Evolutionary conservation across 2,888 invertebrate genomes (phyloP), one percentile per base, ranked within the genome.

Genomic region (Drosophila silvestris): DNA sequence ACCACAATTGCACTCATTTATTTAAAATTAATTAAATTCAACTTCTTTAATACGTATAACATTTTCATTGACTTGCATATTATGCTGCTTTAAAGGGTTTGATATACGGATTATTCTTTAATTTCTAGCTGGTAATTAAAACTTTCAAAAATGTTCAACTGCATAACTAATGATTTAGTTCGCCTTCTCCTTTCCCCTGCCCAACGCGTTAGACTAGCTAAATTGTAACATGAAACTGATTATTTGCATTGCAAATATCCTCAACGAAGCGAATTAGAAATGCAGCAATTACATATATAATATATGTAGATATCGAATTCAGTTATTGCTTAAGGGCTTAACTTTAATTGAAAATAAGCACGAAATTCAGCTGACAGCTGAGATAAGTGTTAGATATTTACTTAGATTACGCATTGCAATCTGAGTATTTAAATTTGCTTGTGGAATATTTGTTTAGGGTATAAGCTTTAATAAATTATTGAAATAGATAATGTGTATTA

Each of bases 91-190:
- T 35, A 41, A 66, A 59, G 9, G 19, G 33, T 16, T 37, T 26
- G 2, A 14, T 35, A 16, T 9, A 26, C 10, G 5, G 14, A 33
- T 19, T 22, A 28, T 33, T 26, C 19, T 47, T 68, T 50, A n/a
- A 52, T 61, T 47, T 63, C 32, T 32, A 33, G 56, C 22, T 22
- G 75, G 77, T 75, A 85, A 89, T 86, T 86, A 86, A 79, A 83
- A 81, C 58, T 76, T 77, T 32, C 47, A 70, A 77, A 54, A 68
- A 44, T 70, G 65, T 63, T 82, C 82, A 80, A 81, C 66, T 81
- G 86, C 88, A 87, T 89, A 87, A 85, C 78, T 88, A 88, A 88
- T 81, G 85, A 88, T 75, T 87, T 85, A 81, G 81, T 89, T 81
- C 77, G 54, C 69, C 65, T 63, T 52, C 64, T 37, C 39, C 74